Conservation (phyloP, 2,888 invertebrate genomes). For the Asteroscopus sphinx region DNA sequence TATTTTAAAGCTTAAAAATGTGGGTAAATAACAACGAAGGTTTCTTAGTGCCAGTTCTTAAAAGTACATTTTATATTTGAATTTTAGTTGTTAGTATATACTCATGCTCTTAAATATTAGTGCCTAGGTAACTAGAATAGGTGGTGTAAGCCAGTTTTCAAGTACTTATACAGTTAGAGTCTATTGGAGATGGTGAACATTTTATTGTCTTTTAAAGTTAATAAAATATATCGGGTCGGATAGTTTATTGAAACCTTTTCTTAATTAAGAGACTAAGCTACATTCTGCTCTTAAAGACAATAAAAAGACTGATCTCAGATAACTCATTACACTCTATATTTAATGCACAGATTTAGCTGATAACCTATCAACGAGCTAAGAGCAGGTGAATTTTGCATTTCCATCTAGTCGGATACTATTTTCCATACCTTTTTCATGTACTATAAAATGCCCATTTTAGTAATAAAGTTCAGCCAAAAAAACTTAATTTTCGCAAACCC, state of each 20-base stretch:
- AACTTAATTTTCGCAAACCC: slow-evolving; percentile 77
- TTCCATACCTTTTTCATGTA: slow-evolving; percentile 57
- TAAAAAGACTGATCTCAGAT: slow-evolving; percentile 22
- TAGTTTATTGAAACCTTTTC: not conserved
- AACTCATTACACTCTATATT: slow-evolving; percentile 29
- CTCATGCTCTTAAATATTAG: slow-evolving; percentile 48
- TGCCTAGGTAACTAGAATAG: slow-evolving; percentile 27
- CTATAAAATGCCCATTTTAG: slow-evolving; percentile 62
- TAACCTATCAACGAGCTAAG: slow-evolving; percentile 41
- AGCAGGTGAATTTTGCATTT: slow-evolving; percentile 67
- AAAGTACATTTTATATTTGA: slow-evolving; percentile 76
- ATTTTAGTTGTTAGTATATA: slow-evolving; percentile 59
- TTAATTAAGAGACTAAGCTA: not conserved
- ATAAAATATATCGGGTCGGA: not conserved
- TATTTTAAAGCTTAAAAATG: slow-evolving; percentile 62
- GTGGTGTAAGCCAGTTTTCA: slow-evolving; percentile 27
- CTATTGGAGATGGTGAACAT: slow-evolving; percentile 10
- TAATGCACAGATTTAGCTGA: slow-evolving; percentile 48
- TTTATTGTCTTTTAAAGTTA: slow-evolving; percentile 37
- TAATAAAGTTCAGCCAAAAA: slow-evolving; percentile 78
- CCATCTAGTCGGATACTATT: slow-evolving; percentile 69
- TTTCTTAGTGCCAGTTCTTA: slow-evolving; percentile 81
- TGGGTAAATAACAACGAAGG: slow-evolving; percentile 82
- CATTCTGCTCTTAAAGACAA: slow-evolving; percentile 25
- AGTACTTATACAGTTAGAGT: slow-evolving; percentile 38